Conservation (phyloP, 2,888 invertebrate species). For the Eugnorisma glareosa region DNA sequence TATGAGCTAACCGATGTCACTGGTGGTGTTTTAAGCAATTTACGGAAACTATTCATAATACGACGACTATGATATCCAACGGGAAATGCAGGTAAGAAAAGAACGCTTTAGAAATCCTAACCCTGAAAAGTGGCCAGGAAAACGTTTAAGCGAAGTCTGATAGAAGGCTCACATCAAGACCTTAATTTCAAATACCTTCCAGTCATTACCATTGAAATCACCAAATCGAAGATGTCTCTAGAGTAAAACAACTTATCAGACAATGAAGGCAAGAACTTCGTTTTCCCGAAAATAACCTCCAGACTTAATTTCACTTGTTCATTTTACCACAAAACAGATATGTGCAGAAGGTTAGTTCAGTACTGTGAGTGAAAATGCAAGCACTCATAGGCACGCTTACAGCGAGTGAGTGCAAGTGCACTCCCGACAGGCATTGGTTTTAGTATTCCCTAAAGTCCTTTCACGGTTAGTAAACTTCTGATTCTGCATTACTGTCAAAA, state of each 20-base stretch:
- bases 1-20: background rate
- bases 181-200: slow-evolving; percentile 40
- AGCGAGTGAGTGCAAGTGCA: background rate
- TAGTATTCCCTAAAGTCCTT: background rate
- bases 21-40: background rate
- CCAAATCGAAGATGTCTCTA: slow-evolving; percentile 56
- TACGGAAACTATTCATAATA: background rate
- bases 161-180: slow-evolving; percentile 12
- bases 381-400: background rate
- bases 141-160: slow-evolving; percentile 6
- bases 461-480: background rate
- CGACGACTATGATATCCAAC: too few relatives aligned
- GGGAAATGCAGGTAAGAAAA: background rate
- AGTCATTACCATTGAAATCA: slow-evolving; percentile 57
- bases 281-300: slow-evolving; percentile 50
- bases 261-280: slow-evolving; percentile 50
- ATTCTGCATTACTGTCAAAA: background rate
- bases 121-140: slow-evolving; percentile 8
- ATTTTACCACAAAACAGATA: slow-evolving; percentile 11
- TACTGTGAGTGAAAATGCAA: background rate
- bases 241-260: slow-evolving; percentile 60
- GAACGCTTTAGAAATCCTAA: background rate
- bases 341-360: background rate
- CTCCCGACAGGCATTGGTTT: background rate
- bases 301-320: slow-evolving; percentile 52